A percentile compares a stretch with the other conserved stretches of the same genome.
These are phyloP conservation scores for Hirudo medicinalis DNA, from an alignment of 1,140 invertebrate species.

Conservation along the genomic window DNA sequence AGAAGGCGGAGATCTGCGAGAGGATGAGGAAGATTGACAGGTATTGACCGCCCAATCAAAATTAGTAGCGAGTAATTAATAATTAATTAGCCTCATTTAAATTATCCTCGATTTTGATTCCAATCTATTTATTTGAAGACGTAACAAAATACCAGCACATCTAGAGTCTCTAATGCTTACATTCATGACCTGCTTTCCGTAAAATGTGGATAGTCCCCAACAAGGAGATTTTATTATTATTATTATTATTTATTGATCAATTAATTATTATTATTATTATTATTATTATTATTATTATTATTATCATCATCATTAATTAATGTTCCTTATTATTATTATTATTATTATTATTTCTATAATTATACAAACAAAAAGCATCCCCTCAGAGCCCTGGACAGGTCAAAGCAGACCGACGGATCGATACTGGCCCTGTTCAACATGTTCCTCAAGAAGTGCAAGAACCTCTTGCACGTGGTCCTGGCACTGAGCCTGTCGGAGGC, in stretches of 20 bases:
- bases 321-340: neutral
- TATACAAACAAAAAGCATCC: neutral
- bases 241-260: no score
- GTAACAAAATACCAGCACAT: no score
- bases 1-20: slow-evolving; percentile 80
- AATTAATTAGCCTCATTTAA: neutral
- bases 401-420: slow-evolving; percentile 80
- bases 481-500: slow-evolving; percentile 84
- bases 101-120: no score
- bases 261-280: neutral
- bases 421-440: slow-evolving; percentile 78
- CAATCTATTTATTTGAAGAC: no score
- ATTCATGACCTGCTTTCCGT: no score
- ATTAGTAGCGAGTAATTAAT: no score
- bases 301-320: neutral
- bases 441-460: slow-evolving; percentile 72
- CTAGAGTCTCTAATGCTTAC: no score
- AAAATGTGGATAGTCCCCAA: no score
- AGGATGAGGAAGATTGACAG: slow-evolving; percentile 82
- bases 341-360: neutral
- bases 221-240: no score
- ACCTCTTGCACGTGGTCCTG: slow-evolving; percentile 81
- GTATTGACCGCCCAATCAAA: slow-evolving; percentile 31
- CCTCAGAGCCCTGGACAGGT: slow-evolving; percentile 56
- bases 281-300: neutral